Base-by-base conservation (phyloP, 2,113 vertebrate species). In the Pomatostomus ruficeps region DNA sequence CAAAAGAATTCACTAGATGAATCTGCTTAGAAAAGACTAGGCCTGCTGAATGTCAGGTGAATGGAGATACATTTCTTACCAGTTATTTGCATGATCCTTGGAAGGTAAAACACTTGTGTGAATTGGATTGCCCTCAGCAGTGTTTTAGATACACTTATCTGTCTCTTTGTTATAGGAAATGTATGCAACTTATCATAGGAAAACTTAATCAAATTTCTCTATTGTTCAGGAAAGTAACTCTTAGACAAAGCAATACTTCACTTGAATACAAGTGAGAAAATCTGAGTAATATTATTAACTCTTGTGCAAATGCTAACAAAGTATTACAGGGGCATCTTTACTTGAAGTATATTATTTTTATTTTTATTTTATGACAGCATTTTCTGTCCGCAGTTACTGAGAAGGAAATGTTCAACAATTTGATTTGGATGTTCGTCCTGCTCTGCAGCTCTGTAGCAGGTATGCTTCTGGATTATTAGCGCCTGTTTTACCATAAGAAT, bases 321-420 rank as follows among this genome's bases (percentile, higher is more conserved):
- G 6, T 93, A 28, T 68, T 78, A 75, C 21, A 54, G 20, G 7
- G 12, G 3, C 8, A 8, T 65, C 9, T 74, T 59, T 58, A 38
- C 40, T 78, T 68, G 16, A 85, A 59, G 14, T n/a, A 24, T 36
- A 21, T 76, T 38, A 12, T 28, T 75, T 65, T 72, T 57, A 2
- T 85, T 89, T 90, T 91, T 85, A 17, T 85, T 93, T 97, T 84
- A 20, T 73, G 54, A 85, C 93, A 97, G 97, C 28, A 25, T 65
- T 88, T 82, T 40, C 36, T 89, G 48, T 33, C 15, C 4, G 4
- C 35, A 71, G 18, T 70, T 72, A 49, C 29, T 66, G 83, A 72
- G 80, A 91, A 80, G 33, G 48, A 95, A 70, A 95, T 95, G 91
- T 88, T 93, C n/a, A 40, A 0, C 62, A 55, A 2, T 78, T 70